These are phyloP conservation scores for Spicauda simplicius DNA, from an alignment of 2,888 invertebrate genomes.

Conservation along the genomic window DNA sequence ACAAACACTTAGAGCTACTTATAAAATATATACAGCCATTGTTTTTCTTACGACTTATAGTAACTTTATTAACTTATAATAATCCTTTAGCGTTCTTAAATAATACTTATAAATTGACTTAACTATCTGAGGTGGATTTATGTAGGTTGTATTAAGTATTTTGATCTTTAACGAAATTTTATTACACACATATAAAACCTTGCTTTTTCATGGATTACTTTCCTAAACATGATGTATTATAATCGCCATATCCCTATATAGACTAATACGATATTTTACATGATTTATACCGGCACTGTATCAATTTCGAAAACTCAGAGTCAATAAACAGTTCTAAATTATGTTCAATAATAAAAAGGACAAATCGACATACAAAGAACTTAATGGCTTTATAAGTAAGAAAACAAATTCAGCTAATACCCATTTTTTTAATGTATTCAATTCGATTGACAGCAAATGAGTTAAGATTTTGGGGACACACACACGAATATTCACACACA, in stretches of 20 bases:
- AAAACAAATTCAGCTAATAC: no score
- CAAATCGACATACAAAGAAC: no score
- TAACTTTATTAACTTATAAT: background rate
- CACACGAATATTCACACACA: background rate
- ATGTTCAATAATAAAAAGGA: no score
- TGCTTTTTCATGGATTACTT: conserved; percentile 7
- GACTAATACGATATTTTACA: background rate
- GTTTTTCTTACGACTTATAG: conserved; percentile 1
- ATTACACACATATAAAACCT: conserved; percentile 14
- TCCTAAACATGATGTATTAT: conserved; percentile 6
- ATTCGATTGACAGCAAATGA: no score
- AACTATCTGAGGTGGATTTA: conserved; percentile 71
- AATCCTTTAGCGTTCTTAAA: background rate
- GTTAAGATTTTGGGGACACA: no score
- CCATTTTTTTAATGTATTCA: no score
- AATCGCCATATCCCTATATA: background rate
- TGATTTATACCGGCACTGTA: background rate
- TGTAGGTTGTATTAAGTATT: conserved; percentile 76
- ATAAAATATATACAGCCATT: conserved; percentile 31
- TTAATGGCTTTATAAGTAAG: no score
- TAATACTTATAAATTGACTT: background rate
- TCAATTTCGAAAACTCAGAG: no score
- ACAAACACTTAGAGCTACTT: conserved; percentile 8
- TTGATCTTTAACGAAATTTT: conserved; percentile 33
- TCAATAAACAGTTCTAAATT: no score